Evolutionary conservation across 2,888 invertebrate genomes (phyloP), one percentile per base, ranked within the genome.

Genomic region (Dexiosoma caninum): DNA sequence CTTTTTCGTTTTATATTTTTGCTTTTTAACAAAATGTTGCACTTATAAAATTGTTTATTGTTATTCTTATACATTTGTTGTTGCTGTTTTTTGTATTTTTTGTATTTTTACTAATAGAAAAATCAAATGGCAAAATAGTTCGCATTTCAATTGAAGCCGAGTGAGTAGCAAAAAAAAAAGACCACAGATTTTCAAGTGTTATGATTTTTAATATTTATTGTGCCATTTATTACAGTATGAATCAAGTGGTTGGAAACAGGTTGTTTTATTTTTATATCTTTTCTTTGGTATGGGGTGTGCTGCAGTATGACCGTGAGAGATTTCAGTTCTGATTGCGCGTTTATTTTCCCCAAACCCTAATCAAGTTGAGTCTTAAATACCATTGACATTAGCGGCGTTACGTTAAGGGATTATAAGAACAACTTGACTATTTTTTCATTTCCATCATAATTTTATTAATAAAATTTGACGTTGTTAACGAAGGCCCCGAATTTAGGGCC

Each of bases 121-220:
- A 64, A 67, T 55, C 78, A 74, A 59, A 71, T 62, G 53, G 37
- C 27, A 57, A 70, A 70, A 57, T 57, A 57, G 51, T 81, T 77
- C 72, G 64, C 81, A 77, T 51, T 77, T 72, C 69, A 81, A 81
- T 81, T 77, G 55, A 49, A 64, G n/a, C 2, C 57, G 10, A 14
- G 42, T 44, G 12, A 40, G 27, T 46, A 21, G 10, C 27, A 40
- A 42, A 59, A 37, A 51, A 79, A 71, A 66, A 32, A 32, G 30
- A 19, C n/a, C 67, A 81, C 81, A 81, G 81, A 81, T 81, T 81
- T 81, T 81, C 57, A 81, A 81, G 77, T 81, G 81, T 77, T 81
- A 57, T 81, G 81, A 77, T 81, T 81, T 74, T 81, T 77, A 77
- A 81, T 81, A 81, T 77, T 75, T 67, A n/a, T n/a, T n/a, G n/a